phyloP scores from a whole-genome alignment of 2,797 vertebrate species.

The Orientallactaga sibirica region DNA sequence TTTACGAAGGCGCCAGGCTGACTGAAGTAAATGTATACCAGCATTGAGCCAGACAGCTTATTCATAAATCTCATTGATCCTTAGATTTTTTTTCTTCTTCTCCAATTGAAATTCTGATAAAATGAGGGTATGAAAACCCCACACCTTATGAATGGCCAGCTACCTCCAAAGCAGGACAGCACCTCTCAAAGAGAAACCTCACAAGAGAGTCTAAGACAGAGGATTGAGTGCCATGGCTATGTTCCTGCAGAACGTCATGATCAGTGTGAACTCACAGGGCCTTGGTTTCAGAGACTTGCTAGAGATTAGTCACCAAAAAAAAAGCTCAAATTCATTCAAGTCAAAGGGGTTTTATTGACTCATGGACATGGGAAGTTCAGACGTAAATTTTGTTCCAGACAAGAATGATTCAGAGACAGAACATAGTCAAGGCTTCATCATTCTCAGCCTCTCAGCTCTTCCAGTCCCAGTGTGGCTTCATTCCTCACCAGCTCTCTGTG shows the following conservation, averaged over 20 bases:
- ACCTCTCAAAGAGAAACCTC: neutral
- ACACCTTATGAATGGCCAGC: neutral
- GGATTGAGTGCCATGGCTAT: no score
- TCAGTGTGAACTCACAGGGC: neutral
- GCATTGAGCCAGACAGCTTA: neutral
- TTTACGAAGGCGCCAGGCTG: neutral
- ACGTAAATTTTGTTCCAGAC: neutral
- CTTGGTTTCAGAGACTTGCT: neutral
- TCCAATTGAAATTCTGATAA: constrained; percentile 8
- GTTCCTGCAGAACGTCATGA: neutral
- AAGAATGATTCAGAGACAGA: neutral
- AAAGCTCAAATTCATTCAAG: neutral
- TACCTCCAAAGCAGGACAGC: neutral
- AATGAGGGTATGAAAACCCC: neutral
- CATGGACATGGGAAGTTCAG: neutral
- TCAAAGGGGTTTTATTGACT: constrained; percentile 37
- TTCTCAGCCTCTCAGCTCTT: neutral
- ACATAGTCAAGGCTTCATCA: neutral
- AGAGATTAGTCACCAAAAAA: constrained; percentile 11
- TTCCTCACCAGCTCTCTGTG: neutral
- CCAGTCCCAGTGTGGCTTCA: neutral
- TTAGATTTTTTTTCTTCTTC: neutral
- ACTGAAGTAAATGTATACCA: neutral
- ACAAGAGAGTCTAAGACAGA: neutral
- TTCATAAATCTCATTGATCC: neutral